Conservation (phyloP, 2,113 vertebrate species). For the Solea senegalensis region DNA sequence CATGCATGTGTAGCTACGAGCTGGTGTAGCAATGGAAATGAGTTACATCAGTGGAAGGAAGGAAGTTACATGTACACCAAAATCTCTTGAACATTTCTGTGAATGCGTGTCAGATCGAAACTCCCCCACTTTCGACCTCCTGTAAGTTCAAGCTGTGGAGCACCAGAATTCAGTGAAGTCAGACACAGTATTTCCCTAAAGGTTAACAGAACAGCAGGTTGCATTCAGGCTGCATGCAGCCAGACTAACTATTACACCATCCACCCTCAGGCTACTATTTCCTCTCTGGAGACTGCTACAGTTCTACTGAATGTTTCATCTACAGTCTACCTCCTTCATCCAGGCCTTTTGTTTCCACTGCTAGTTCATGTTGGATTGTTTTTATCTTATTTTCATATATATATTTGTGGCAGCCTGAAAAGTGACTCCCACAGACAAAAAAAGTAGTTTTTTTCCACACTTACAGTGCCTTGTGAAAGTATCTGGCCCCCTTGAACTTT, state of each 20-base stretch:
- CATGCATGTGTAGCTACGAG: background rate
- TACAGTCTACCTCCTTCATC: constrained; percentile 63
- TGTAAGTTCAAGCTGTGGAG: constrained; percentile 51
- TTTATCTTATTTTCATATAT: constrained; percentile 43
- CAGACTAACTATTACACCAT: constrained; percentile 72
- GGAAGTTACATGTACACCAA: constrained; percentile 7
- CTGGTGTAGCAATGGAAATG: constrained; percentile 31
- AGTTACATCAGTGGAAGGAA: constrained; percentile 29
- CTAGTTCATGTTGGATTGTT: constrained; percentile 45
- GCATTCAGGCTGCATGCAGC: constrained; percentile 63
- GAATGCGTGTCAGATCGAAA: constrained; percentile 49
- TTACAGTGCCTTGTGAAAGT: too few species aligned
- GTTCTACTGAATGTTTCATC: constrained; percentile 60
- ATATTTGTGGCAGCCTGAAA: constrained; percentile 37
- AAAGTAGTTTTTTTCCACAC: background rate
- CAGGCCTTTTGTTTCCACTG: constrained; percentile 56
- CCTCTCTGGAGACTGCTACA: constrained; percentile 58
- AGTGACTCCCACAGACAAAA: constrained; percentile 11
- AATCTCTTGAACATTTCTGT: constrained; percentile 21
- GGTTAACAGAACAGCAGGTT: constrained; percentile 71
- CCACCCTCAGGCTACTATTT: constrained; percentile 64
- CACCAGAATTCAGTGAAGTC: constrained; percentile 63
- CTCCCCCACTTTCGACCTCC: constrained; percentile 41
- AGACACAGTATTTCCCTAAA: constrained; percentile 59
- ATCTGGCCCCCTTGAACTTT: too few species aligned